Evolutionary conservation across 2,797 vertebrate genomes (phyloP), one percentile per base, ranked within the genome.

Genomic region (Cynodonichthys magdalenae): DNA sequence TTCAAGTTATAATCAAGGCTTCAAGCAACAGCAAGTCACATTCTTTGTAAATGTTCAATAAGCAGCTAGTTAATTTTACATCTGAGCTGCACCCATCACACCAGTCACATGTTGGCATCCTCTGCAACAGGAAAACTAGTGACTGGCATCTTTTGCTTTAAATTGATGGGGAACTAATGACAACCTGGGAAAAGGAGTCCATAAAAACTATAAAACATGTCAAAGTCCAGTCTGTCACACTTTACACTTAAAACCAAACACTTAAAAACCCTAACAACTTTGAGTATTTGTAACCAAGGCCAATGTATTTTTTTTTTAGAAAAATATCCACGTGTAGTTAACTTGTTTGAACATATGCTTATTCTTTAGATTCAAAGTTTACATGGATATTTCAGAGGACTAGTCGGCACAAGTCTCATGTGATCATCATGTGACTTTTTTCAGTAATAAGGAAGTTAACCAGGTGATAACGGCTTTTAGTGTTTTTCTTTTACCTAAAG

Each of bases 341-440:
- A 31, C 9, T 31, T 7, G 6, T 46, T 39, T 52, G 0, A 29
- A 18, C 3, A 29, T 1, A 31, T 36, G 7, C 4, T 3, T 15
- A 45, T 3, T 41, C 27, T 1, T 44, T n/a, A 4, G 39, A 10
- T 1, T 53, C 7, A 15, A 3, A 5, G 2, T 69, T 59, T 18
- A 39, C 3, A 20, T n/a, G 31, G 27, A 28, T 0, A 17, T 19
- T 65, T 70, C 5, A 53, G 14, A 41, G 10, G 10, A 29, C 1
- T 15, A 52, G 11, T 18, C 57, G 55, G 82, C 75, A 82, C 54
- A 81, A 52, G 79, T 71, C 71, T 60, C 19, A 90, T 89, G 90
- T 91, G 90, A 85, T 62, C 9, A 72, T 86, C 90, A 91, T 84
- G 90, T 92, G 90, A 92, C 79, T 77, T 71, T 59, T 63, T 54